Base-by-base conservation (phyloP, 2,888 invertebrate species). In the Diarsia dahlii region DNA sequence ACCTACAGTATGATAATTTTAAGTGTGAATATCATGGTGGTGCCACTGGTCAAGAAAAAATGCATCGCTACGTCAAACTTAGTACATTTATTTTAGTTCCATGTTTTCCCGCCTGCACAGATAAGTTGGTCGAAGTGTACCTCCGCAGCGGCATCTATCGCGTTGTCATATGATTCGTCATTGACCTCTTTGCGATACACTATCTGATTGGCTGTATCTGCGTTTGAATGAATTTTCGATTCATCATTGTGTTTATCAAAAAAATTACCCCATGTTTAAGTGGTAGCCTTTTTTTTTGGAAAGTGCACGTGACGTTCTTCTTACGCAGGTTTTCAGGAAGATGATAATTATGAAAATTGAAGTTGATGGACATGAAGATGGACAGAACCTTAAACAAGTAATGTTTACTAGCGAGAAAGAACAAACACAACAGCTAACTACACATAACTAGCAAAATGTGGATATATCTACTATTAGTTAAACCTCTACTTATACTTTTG, bases 161-260 rank as follows among this genome's bases (percentile, higher is more conserved):
- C 66, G 45, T 70, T 52, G 34, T 50, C 52, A 52, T 20, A 39
- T 60, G 0, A 39, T 62, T 1, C 64, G 50, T 52, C 56, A 63
- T 72, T 73, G 71, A 76, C 66, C 83, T 58, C 69, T 65, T 71
- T 82, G 28, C 1, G 79, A 78, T 72, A 77, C n/a, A 34, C 23
- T 71, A 65, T 82, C 63, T 70, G 50, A 68, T 69, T 66, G 28
- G 28, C 48, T 54, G 54, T 52, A 15, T 28, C n/a, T 18, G 20
- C n/a, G 45, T 71, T 70, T 78, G 34, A 58, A 56, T 56, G 28
- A 48, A 8, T 46, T 58, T 71, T 52, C 8, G 8, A 62, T 60
- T 48, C 15, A 10, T 48, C 39, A 66, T 52, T 2, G 1, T 13
- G 28, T 18, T 28, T 13, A 20, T 39, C 60, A 10, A 34, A 79